A percentile compares a stretch with the other conserved stretches of the same genome.
Conservation (phyloP, 2,888 invertebrate species). For the Euplagia quadripunctaria region DNA sequence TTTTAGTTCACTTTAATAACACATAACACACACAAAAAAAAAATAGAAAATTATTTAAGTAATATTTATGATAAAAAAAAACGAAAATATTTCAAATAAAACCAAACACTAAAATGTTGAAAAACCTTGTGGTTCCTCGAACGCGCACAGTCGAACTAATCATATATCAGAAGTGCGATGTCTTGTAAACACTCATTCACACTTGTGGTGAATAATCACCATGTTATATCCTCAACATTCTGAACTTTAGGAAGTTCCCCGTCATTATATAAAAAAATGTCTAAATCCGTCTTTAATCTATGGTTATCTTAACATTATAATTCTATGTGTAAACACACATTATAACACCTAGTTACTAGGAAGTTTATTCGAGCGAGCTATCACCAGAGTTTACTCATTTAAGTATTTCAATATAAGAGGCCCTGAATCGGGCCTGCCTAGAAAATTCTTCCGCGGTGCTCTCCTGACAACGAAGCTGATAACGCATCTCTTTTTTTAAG, state of each 20-base stretch:
- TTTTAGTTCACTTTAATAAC: background rate
- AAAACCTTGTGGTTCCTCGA: background rate
- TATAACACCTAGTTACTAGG: too few species aligned
- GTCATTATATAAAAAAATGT: background rate
- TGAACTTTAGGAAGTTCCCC: background rate
- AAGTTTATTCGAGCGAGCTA: too few species aligned
- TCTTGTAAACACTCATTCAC: background rate
- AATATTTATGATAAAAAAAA: too few species aligned
- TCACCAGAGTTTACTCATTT: too few species aligned
- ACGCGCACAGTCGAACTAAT: background rate
- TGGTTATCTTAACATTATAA: background rate
- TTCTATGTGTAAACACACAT: too few species aligned
- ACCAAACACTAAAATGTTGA: background rate
- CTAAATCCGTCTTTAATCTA: background rate
- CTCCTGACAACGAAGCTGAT: too few species aligned
- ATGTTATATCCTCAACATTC: too few species aligned
- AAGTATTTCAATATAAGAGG: too few species aligned
- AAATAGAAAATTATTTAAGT: too few species aligned
- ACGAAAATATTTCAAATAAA: background rate
- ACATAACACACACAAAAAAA: background rate
- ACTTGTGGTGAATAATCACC: background rate
- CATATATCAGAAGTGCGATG: background rate
- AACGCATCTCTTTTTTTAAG: too few species aligned
- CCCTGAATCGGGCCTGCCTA: too few species aligned
- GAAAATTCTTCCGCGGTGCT: too few species aligned